Evolutionary conservation across 2,888 invertebrate species (phyloP).

Genomic region (Malacosoma neustria): DNA sequence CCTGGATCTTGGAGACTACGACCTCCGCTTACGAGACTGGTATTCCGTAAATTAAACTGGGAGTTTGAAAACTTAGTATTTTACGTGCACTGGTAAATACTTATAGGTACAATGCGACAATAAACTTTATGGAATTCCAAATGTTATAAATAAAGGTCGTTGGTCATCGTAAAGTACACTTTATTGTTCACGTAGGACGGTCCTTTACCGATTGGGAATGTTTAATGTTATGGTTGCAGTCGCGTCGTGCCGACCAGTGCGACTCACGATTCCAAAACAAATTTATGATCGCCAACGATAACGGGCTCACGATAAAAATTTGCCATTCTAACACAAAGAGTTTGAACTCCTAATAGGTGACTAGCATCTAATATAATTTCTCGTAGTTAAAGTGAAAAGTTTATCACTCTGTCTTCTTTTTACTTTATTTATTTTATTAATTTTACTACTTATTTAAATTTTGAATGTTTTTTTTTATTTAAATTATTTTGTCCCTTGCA

Average conservation of each 20-base stretch:
- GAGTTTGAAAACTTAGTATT: constrained; percentile 66
- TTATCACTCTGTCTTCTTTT: too few relatives aligned
- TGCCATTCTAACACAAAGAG: constrained; percentile 40
- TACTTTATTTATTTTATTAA: too few relatives aligned
- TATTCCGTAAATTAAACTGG: constrained; percentile 65
- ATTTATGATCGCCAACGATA: constrained; percentile 73
- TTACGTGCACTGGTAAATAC: constrained; percentile 73
- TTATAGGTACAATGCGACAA: constrained; percentile 68
- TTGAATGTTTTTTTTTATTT: too few relatives aligned
- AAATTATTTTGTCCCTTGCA: too few relatives aligned
- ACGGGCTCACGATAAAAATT: constrained; percentile 71
- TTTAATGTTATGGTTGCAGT: constrained; percentile 26
- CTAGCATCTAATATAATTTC: constrained; percentile 2
- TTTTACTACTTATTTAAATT: too few relatives aligned
- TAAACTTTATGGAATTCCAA: constrained; percentile 45
- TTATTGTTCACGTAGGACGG: constrained; percentile 38
- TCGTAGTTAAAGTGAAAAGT: too few relatives aligned
- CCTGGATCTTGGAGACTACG: background rate
- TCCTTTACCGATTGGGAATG: constrained; percentile 35
- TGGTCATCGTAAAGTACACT: constrained; percentile 45
- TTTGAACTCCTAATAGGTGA: constrained; percentile 8
- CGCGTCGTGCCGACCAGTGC: constrained; percentile 43
- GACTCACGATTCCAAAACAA: constrained; percentile 72
- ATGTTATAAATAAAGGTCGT: constrained; percentile 44
- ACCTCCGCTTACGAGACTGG: constrained; percentile 24